Evolutionary conservation across 2,888 invertebrate genomes (phyloP), one percentile per base, ranked within the genome.

Genomic region (Parnassius orleans): DNA sequence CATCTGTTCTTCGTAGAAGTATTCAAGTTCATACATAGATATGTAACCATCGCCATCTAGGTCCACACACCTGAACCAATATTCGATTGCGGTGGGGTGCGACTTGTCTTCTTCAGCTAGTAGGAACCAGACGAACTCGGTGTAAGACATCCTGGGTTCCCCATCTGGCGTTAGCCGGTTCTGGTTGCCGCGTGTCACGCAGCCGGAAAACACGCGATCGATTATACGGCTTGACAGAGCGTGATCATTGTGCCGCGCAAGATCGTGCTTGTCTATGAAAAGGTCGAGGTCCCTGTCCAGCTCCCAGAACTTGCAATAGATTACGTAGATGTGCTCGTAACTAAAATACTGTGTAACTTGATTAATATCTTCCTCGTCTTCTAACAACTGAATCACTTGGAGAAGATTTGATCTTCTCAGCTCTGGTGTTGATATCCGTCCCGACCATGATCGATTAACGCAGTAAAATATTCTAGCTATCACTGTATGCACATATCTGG

Each of bases 301-400:
- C 90, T 99, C 99, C 99, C 99, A 99, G 92, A 99, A 99, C 89
- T 99, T 99, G 93, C 99, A 99, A 88, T 99, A 99, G 84, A 99
- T 99, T 66, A 99, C 99, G 92, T 99, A 99, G 92, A 99, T 99
- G 92, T 99, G 99, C 87, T 99, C 99, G 86, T 99, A 99, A 82
- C 99, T 92, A 83, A 96, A 96, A 81, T 94, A 96, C 78, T 96
- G 95, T 74, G 96, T 96, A 70, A 96, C 95, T 92, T 98, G 97
- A 92, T 99, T 99, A 78, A 99, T 99, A 82, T 99, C 99, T 79
- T 98, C 98, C 85, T 99, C 98, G 75, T 98, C 96, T 83, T 99
- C 98, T 64, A 99, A 92, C 63, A 97, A 86, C 69, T 95, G 94
- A 70, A 98, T 94, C 65, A 96, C 94, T 82, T 95, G 94, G 58